Percentiles rank a stretch among this genome's conserved stretches.
phyloP scores from a whole-genome alignment of 2,797 vertebrate genomes.

The Parotocinclus haroldoi region DNA sequence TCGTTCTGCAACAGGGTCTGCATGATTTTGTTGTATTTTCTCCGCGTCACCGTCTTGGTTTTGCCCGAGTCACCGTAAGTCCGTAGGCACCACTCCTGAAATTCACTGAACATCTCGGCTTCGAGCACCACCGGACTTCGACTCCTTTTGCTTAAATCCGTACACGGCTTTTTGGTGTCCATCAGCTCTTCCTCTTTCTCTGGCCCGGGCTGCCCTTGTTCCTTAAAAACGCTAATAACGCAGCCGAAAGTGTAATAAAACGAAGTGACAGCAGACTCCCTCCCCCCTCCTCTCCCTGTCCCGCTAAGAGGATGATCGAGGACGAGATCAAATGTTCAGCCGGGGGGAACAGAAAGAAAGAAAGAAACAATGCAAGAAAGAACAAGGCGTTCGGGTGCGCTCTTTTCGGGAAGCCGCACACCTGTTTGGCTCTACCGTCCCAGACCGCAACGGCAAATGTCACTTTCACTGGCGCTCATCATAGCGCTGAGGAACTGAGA shows the following conservation, averaged over 20 bases:
- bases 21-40: slow-evolving; percentile 97
- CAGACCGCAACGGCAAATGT: slow-evolving; percentile 77
- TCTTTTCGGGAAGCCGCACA: slow-evolving; percentile 78
- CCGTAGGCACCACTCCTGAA: slow-evolving; percentile 97
- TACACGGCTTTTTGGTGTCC: slow-evolving; percentile 78
- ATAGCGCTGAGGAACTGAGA: slow-evolving; percentile 62
- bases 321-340: slow-evolving; percentile 54
- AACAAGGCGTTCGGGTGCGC: slow-evolving; percentile 46
- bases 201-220: slow-evolving; percentile 23
- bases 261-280: slow-evolving; percentile 45
- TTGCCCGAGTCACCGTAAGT: slow-evolving; percentile 96
- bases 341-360: slow-evolving; percentile 20
- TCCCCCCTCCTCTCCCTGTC: slow-evolving; percentile 62
- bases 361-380: not conserved
- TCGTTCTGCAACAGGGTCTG: slow-evolving; percentile 85
- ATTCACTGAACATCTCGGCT: slow-evolving; percentile 94
- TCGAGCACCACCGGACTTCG: slow-evolving; percentile 83
- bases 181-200: slow-evolving; percentile 54
- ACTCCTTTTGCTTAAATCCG: slow-evolving; percentile 76
- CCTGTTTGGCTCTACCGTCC: slow-evolving; percentile 83
- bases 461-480: slow-evolving; percentile 65
- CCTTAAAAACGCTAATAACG: slow-evolving; percentile 12
- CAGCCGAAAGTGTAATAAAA: slow-evolving; percentile 24
- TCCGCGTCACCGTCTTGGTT: slow-evolving; percentile 95
- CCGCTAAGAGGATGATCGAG: slow-evolving; percentile 60